Evolutionary conservation across 2,113 vertebrate genomes (phyloP), one percentile per base, ranked within the genome.

Genomic region (Carassius auratus): DNA sequence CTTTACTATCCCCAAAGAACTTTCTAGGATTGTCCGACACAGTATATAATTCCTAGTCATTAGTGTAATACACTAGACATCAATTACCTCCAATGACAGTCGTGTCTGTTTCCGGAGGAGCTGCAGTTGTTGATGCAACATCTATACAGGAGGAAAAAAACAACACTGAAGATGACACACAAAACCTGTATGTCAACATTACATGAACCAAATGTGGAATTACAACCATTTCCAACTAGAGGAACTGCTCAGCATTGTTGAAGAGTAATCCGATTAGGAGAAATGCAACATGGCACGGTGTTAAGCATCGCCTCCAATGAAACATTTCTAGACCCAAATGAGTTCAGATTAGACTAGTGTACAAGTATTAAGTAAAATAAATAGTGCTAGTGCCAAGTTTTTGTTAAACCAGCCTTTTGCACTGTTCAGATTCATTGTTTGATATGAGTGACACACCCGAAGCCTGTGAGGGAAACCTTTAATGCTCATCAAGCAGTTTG

Each of bases 61-160:
- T 71, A 21, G 30, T 36, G 30, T 38, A 38, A 8, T 21, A 73
- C 9, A 48, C 21, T 48, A 45, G 21, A 10, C 1, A 79, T 9
- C 57, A 80, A 33, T 91, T 90, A 94, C 94, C 92, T 87, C 87
- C 89, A 84, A 87, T 68, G 52, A 91, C 17, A 30, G 89, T 86
- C 6, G 87, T 84, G 77, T 84, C 81, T 61, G 89, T 69, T 10
- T 90, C 78, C 12, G 83, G 81, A 64, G 92, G n/a, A 75, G 85
- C 33, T 17, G 57, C 68, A 7, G 90, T 85, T 38, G 71, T 75
- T 77, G 84, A 30, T 15, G 14, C 9, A 6, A 50, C 62, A n/a
- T 71, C 82, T 79, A 86, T 80, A 17, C 45, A 71, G 88, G 84
- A 8, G 59, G 36, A 73, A 26, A 89, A 13, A 1, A 64, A 55